Evolutionary conservation across 2,113 vertebrate genomes (phyloP), one percentile per base, ranked within the genome.

Genomic region (Siphamia tubifer): DNA sequence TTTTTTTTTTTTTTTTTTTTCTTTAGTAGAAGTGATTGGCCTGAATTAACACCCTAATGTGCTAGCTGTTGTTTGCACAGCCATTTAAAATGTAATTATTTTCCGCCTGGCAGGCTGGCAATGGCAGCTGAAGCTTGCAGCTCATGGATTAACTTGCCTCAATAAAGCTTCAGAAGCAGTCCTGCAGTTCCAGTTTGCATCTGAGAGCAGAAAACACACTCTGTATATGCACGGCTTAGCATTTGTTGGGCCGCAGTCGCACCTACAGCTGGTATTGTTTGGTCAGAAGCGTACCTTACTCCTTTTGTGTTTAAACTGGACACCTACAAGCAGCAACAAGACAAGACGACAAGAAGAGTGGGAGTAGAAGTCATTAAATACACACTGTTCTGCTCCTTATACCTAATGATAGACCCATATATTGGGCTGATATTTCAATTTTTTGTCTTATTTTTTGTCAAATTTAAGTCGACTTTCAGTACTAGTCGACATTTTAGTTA

Each of bases 21-120:
- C 27, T 68, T 67, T 49, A 55, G 53, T 35, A 28, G 71, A 75
- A 79, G 73, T 77, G 80, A 86, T 91, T 88, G 90, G 78, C 76
- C 82, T 73, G 84, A 84, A 86, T 87, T 83, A 91, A 82, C 82
- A 84, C 78, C 8, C 76, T 86, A 84, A 88, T 88, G 76, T 56
- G 81, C 68, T 80, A 68, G 73, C 79, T 85, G 83, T 84, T 84
- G 88, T 87, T 80, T 84, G 70, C 70, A 62, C 68, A 87, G 79
- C 84, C 77, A 69, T 89, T 91, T 87, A 87, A 90, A 92, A 90
- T 89, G 85, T 91, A 90, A 92, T 90, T 91, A 92, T 86, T 83
- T 82, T 83, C 65, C 63, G 69, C 55, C 79, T 81, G 65, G 73
- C 24, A 19, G 81, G 58, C 60, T 43, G 43, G 44, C 8, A 51